Conservation (phyloP, 2,113 vertebrate genomes). For the Odontophorus gujanensis region DNA sequence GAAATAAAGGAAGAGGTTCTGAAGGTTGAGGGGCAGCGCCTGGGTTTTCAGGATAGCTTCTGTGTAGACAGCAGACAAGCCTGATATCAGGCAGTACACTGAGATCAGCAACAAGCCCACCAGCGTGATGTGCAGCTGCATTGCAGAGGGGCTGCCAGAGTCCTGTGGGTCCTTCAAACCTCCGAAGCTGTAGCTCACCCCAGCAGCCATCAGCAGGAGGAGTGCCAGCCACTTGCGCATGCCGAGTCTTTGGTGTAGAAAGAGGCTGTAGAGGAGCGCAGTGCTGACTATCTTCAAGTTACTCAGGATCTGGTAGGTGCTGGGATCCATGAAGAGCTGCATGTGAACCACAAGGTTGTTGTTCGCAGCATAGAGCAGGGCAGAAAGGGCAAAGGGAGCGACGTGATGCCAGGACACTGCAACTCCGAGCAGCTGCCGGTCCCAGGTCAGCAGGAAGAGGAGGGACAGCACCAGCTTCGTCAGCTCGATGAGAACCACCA, state of each 20-base stretch:
- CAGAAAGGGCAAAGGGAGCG: constrained; percentile 86
- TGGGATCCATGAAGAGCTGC: constrained; percentile 95
- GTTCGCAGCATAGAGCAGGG: constrained; percentile 90
- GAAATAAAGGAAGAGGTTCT: constrained; percentile 92
- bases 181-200: constrained; percentile 84
- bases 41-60: constrained; percentile 90
- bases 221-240: constrained; percentile 82
- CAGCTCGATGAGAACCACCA: constrained; percentile 89
- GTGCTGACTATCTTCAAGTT: constrained; percentile 94
- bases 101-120: constrained; percentile 85
- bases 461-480: constrained; percentile 84
- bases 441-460: constrained; percentile 68
- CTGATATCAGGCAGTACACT: constrained; percentile 87
- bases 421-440: neutral
- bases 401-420: constrained; percentile 57
- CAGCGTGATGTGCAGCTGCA: constrained; percentile 79
- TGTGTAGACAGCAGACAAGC: constrained; percentile 90
- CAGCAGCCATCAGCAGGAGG: constrained; percentile 84
- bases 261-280: constrained; percentile 86
- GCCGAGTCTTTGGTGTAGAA: constrained; percentile 81
- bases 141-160: neutral
- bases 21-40: constrained; percentile 86
- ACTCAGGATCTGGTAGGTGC: constrained; percentile 92
- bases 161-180: constrained; percentile 72
- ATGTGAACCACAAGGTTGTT: constrained; percentile 95